Base-by-base conservation (phyloP, 2,888 invertebrate species). In the Machimus atricapillus region DNA sequence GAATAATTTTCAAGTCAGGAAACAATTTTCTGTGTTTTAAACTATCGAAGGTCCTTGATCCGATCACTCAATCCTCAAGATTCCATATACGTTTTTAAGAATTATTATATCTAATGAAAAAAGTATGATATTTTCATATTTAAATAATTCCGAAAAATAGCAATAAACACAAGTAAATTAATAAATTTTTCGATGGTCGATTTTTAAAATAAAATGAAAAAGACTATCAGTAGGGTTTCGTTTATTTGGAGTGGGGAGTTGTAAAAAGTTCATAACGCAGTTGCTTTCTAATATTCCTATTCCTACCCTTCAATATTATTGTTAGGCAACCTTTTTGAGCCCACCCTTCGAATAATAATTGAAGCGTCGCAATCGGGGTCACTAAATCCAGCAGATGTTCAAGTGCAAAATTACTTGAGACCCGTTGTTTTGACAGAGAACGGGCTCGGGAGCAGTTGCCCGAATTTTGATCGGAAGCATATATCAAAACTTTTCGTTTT, bases 381-480 rank as follows among this genome's bases (percentile, higher is more conserved):
- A 27, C 78, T 23, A 46, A 46, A 43, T 43, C 12, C 40, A 79
- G 78, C 78, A 79, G 78, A 79, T 79, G 78, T 79, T 79, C 27
- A 79, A 79, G 78, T 79, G 78, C 78, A 79, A 79, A 79, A 79
- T 43, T 43, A 79, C 78, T 79, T 79, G 78, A 79, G 78, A 56
- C 2, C 19, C 14, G 40, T 43, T 79, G 78, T 79, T 79, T 79
- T 79, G 78, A 79, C 78, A 79, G 78, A 14, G 46, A 23, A 23
- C 78, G 46, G 12, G 56, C 56, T 2, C n/a, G 9, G 56, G 16
- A 79, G 27, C 78, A 79, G 78, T 79, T 79, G 78, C 43, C 27
- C 27, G 78, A 43, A 46, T 79, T 79, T 74, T 46, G 3, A 43
- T 77, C 5, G 37, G n/a, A 12, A 77, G 56, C 56, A 19, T 16